phyloP scores from a whole-genome alignment of 2,113 vertebrate species.

The Rhea pennata region DNA sequence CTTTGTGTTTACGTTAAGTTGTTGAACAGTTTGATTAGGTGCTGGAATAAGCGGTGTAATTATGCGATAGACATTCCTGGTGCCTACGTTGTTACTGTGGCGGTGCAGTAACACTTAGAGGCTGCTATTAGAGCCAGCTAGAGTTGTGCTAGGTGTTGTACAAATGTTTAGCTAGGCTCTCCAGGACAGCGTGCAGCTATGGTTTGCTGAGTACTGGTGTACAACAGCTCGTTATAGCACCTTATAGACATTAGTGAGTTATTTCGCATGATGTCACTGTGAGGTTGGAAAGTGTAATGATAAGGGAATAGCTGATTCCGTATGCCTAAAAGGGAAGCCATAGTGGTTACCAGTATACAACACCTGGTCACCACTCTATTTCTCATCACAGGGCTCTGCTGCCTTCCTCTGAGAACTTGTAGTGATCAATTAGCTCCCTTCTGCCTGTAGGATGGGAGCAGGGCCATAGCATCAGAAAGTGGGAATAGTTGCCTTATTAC shows the following conservation, averaged over 20 bases:
- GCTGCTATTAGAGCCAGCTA: not conserved
- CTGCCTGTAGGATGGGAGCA: not conserved
- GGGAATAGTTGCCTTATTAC: not conserved
- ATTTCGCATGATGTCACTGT: not conserved
- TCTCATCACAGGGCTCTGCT: not conserved
- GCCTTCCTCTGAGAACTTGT: not conserved
- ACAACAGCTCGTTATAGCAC: not conserved
- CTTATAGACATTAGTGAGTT: not conserved
- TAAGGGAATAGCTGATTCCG: not conserved
- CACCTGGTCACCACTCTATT: not conserved
- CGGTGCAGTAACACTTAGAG: not conserved
- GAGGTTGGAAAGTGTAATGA: not conserved
- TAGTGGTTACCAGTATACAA: not conserved
- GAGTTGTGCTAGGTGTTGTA: not conserved
- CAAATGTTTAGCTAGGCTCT: not conserved
- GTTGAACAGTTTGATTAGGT: conserved; percentile 50
- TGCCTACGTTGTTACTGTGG: not conserved
- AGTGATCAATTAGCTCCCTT: too few species aligned
- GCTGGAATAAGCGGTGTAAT: conserved; percentile 41
- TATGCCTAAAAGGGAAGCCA: too few species aligned
- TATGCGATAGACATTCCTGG: conserved; percentile 4
- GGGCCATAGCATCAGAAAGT: not conserved
- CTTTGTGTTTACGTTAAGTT: not conserved
- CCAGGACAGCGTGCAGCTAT: too few species aligned
- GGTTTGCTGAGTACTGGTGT: not conserved